Percentiles rank a stretch among this genome's conserved stretches.
These are phyloP conservation scores for Rousettus madagascariensis DNA, from an alignment of 2,797 vertebrate species.

Conservation along the genomic window DNA sequence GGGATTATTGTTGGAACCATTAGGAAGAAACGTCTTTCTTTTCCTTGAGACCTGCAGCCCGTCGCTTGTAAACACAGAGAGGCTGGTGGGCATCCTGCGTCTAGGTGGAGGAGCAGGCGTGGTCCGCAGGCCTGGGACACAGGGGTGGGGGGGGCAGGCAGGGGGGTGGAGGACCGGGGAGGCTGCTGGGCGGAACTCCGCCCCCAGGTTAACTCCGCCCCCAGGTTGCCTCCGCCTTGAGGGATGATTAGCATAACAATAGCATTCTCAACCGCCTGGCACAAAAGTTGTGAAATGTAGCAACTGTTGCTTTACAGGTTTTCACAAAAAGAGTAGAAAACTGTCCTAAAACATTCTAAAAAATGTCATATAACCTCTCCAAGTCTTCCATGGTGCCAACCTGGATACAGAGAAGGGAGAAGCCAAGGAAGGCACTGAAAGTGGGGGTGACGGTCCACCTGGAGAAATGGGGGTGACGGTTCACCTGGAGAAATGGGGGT, in stretches of 20 bases:
- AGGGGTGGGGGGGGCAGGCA: rapidly evolving
- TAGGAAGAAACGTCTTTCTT: background rate
- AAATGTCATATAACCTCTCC: background rate
- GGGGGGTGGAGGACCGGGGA: rapidly evolving
- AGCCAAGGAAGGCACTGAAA: background rate
- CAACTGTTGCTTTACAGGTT: background rate
- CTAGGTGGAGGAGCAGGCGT: no score
- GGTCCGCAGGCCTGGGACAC: background rate
- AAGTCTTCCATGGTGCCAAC: background rate
- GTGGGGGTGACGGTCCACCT: no score
- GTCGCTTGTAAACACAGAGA: background rate
- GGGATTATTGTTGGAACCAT: background rate
- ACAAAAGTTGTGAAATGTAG: background rate
- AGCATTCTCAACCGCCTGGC: background rate
- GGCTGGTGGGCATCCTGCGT: background rate
- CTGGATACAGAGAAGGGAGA: background rate
- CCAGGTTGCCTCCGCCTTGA: background rate
- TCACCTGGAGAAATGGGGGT: background rate
- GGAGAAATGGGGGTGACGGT: background rate
- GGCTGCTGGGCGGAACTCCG: background rate
- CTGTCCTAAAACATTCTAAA: background rate
- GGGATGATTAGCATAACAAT: background rate
- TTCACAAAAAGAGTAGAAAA: background rate
- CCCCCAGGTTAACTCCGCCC: no score
- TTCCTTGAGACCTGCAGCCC: background rate